Base-by-base conservation (phyloP, 53 echinoderm and acorn worm species). In the Zoroaster sp. region DNA sequence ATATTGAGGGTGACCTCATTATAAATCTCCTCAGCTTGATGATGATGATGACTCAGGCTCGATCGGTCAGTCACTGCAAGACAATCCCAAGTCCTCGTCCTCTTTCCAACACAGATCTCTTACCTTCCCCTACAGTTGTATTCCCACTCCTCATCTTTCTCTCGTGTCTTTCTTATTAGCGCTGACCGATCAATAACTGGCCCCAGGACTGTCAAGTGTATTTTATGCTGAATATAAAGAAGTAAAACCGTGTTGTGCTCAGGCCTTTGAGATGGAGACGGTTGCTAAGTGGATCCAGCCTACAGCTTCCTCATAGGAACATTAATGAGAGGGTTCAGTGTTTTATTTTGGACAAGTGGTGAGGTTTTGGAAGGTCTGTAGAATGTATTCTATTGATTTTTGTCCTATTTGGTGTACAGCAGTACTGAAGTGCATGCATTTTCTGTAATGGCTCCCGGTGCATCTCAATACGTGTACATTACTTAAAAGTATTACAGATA, bases 21-120 rank as follows among this genome's bases (percentile, higher is more conserved):
- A 42, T 67, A 23, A 67, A 32, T 67, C 54, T 66, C 66, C 68
- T n/a, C n/a, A n/a, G n/a, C n/a, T n/a, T n/a, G n/a, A n/a, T n/a
- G n/a, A n/a, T n/a, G 10, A 8, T 5, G 81, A 81, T 81, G 81
- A 81, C 66, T 81, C 81, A 81, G 66, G n/a, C 42, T 66, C 66
- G 66, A 81, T 37, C 81, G 81, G 81, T 81, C 81, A 81, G 81
- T 81, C 81, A 81, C 81, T 81, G 81, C 81, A 81, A 81, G 81
- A 81, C 81, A 81, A 81, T 81, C 81, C 81, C 68, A 55, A 81
- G 30, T 36, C 54, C 81, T 81, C 17, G 42, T 81, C 42, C 67
- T 55, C 74, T 17, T 74, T 74, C 74, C 74, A 74, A 23, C 23
- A 23, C 40, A 38, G 40, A 74, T 74, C 40, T 74, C 40, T 74